Percentiles rank a stretch among this genome's conserved stretches.
Evolutionary conservation across 2,113 vertebrate genomes (phyloP).

Genomic region (Delphinus delphis): DNA sequence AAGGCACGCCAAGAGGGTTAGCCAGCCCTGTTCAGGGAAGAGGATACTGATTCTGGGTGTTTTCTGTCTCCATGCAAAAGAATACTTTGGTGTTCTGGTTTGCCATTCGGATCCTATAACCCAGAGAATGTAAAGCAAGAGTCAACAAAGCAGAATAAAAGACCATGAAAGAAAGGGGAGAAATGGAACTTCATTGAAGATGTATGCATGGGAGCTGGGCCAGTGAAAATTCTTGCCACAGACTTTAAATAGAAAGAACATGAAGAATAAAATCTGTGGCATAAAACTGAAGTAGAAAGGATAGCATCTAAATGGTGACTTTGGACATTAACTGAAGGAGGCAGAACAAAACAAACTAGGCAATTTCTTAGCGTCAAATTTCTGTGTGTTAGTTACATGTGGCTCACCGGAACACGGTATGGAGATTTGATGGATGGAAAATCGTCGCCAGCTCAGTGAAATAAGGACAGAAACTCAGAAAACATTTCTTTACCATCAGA

Average conservation of each 20-base stretch:
- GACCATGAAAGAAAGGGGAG: neutral
- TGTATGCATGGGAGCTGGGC: neutral
- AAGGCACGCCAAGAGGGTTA: neutral
- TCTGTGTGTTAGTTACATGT: neutral
- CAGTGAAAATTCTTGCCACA: neutral
- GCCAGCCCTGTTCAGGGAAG: neutral
- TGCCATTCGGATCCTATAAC: neutral
- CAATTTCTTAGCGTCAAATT: neutral
- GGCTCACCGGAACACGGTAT: neutral
- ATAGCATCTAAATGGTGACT: neutral
- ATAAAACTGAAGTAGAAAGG: conserved; percentile 16
- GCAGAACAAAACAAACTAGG: neutral
- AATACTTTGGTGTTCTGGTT: neutral
- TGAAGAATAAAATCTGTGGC: neutral
- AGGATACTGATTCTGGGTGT: neutral
- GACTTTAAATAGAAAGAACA: neutral
- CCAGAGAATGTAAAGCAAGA: neutral
- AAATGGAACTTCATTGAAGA: neutral
- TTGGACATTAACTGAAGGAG: neutral
- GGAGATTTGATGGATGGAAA: neutral
- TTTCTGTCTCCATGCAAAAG: neutral
- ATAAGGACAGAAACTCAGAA: neutral
- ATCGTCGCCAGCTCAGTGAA: neutral
- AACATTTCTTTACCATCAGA: neutral
- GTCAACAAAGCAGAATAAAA: conserved; percentile 11